These are phyloP conservation scores for Metopolophium dirhodum DNA, from an alignment of 1,140 invertebrate genomes.

Conservation along the genomic window DNA sequence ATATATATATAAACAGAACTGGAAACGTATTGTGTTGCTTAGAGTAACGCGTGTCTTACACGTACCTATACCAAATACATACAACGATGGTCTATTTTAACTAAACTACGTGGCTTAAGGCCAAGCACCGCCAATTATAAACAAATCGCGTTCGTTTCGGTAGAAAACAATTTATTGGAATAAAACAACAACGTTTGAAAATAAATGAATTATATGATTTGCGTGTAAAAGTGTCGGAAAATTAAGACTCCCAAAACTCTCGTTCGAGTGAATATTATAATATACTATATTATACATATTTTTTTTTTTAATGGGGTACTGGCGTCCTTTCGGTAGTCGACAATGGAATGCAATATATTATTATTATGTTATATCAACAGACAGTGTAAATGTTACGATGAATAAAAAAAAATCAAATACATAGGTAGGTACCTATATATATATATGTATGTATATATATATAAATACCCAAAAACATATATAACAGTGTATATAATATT, in stretches of 20 bases:
- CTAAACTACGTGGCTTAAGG: slow-evolving; percentile 10
- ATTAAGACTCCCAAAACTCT: background rate
- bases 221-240: background rate
- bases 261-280: background rate
- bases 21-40: background rate
- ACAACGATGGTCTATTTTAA: background rate
- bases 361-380: background rate
- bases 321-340: background rate
- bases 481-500: background rate
- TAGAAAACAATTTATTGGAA: slow-evolving; percentile 20
- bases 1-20: background rate
- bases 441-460: background rate
- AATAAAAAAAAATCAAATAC: background rate
- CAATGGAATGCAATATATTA: slow-evolving; percentile 46
- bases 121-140: slow-evolving; percentile 13
- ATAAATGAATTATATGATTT: background rate
- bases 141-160: background rate
- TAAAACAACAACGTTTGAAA: background rate
- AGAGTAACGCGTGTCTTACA: background rate
- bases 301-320: background rate
- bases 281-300: background rate
- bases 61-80: background rate
- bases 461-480: background rate
- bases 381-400: background rate
- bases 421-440: background rate